phyloP scores from a whole-genome alignment of 2,888 invertebrate genomes.

The Teinopalpus imperialis region DNA sequence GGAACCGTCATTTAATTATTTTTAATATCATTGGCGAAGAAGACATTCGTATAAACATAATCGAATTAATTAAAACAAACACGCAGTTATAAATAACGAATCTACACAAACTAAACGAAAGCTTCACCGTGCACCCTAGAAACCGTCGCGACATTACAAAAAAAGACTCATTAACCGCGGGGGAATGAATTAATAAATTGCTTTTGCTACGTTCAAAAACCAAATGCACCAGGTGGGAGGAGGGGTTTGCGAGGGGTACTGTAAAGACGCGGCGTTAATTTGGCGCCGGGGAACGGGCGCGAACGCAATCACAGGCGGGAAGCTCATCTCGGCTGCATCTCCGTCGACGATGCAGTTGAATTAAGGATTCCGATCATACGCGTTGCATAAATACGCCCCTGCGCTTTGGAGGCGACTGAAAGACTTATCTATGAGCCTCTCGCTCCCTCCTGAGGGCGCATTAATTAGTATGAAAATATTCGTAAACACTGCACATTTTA shows the following conservation, averaged over 20 bases:
- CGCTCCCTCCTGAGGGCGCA: not conserved
- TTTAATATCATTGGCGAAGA: no score
- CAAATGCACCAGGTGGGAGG: slow-evolving; percentile 1
- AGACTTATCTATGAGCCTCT: slow-evolving; percentile 6
- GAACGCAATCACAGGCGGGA: slow-evolving; percentile 77
- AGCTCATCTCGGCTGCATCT: slow-evolving; percentile 74
- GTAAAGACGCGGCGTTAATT: slow-evolving; percentile 61
- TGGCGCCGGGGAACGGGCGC: slow-evolving; percentile 58
- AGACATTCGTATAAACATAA: no score
- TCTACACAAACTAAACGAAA: no score
- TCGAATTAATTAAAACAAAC: no score
- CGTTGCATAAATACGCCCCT: not conserved
- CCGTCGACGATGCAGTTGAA: slow-evolving; percentile 63
- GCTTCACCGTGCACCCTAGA: no score
- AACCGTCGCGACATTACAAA: no score
- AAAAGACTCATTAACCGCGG: not conserved
- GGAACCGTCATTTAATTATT: no score
- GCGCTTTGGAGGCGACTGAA: not conserved
- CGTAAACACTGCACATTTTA: no score
- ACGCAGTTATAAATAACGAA: no score
- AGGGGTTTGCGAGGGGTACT: slow-evolving; percentile 7
- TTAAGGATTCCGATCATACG: slow-evolving; percentile 65
- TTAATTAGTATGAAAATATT: no score
- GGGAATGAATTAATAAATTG: slow-evolving; percentile 13
- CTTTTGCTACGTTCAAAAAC: slow-evolving; percentile 5